phyloP scores from a whole-genome alignment of 2,113 vertebrate species.

The Semnornis frantzii region DNA sequence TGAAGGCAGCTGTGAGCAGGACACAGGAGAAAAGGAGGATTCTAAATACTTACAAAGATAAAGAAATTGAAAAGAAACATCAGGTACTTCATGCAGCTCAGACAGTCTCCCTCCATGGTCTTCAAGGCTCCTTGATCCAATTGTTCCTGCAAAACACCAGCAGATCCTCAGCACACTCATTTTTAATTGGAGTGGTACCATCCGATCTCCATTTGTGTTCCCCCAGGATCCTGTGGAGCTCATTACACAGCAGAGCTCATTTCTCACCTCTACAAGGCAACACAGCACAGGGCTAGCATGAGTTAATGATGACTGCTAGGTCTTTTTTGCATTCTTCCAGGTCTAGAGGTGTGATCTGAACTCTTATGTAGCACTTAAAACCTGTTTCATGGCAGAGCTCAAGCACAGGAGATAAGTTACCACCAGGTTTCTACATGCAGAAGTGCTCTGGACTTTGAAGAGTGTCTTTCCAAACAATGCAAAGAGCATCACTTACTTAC shows the following conservation, averaged over 20 bases:
- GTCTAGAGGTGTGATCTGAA: neutral
- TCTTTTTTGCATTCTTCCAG: neutral
- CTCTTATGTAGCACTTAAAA: neutral
- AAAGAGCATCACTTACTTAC: neutral
- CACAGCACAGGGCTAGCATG: neutral
- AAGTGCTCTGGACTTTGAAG: neutral
- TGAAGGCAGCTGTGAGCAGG: neutral
- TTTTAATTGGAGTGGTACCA: neutral
- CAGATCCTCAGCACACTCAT: neutral
- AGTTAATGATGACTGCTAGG: neutral
- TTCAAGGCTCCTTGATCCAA: slow-evolving; percentile 72
- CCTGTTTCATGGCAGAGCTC: neutral
- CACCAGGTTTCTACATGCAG: neutral
- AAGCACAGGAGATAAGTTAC: neutral
- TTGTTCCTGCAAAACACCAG: slow-evolving; percentile 77
- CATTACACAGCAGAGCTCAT: neutral
- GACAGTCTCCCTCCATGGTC: slow-evolving; percentile 92
- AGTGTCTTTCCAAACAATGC: neutral
- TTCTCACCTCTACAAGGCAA: neutral
- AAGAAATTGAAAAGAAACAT: slow-evolving; percentile 98
- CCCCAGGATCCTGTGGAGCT: neutral
- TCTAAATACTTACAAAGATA: slow-evolving; percentile 90
- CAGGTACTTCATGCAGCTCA: slow-evolving; percentile 93
- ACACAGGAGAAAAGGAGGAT: neutral
- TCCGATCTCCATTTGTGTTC: neutral